phyloP scores from a whole-genome alignment of 2,888 invertebrate genomes.

The Coleophora flavipennella region DNA sequence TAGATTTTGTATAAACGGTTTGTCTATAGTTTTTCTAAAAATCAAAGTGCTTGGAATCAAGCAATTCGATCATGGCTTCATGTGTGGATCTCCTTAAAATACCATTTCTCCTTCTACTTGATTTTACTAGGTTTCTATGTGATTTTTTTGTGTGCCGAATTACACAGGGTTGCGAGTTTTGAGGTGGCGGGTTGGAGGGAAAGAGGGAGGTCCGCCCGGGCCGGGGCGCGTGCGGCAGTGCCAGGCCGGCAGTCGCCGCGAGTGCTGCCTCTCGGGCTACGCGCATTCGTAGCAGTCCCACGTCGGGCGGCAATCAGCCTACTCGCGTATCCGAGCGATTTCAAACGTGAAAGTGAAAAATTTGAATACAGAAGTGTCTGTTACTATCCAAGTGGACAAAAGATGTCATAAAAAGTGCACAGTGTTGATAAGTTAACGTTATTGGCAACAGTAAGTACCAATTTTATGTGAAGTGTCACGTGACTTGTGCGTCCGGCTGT shows the following conservation, averaged over 20 bases:
- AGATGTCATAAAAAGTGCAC: constrained; percentile 8
- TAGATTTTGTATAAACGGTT: too few relatives aligned
- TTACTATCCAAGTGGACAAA: not conserved
- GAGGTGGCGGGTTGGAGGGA: constrained; percentile 26
- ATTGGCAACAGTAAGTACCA: not conserved
- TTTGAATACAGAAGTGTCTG: constrained; percentile 9
- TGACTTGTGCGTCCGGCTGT: constrained; percentile 20
- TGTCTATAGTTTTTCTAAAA: too few relatives aligned
- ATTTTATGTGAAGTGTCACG: constrained; percentile 35
- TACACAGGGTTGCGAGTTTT: constrained; percentile 30
- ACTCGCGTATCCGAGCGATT: constrained; percentile 4
- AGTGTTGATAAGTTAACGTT: too few relatives aligned
- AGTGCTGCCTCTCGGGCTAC: constrained; percentile 28
- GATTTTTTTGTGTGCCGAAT: constrained; percentile 58
- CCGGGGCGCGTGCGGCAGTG: constrained; percentile 66
- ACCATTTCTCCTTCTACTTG: not conserved
- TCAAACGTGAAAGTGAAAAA: too few relatives aligned
- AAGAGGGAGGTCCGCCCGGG: constrained; percentile 33
- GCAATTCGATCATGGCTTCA: too few relatives aligned
- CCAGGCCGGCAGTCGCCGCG: constrained; percentile 35
- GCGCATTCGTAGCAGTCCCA: constrained; percentile 26
- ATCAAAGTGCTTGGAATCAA: too few relatives aligned
- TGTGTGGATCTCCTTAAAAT: too few relatives aligned
- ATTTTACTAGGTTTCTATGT: constrained; percentile 14
- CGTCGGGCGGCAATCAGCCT: constrained; percentile 48